Conservation (phyloP, 1,140 invertebrate genomes). For the Cylas formicarius region DNA sequence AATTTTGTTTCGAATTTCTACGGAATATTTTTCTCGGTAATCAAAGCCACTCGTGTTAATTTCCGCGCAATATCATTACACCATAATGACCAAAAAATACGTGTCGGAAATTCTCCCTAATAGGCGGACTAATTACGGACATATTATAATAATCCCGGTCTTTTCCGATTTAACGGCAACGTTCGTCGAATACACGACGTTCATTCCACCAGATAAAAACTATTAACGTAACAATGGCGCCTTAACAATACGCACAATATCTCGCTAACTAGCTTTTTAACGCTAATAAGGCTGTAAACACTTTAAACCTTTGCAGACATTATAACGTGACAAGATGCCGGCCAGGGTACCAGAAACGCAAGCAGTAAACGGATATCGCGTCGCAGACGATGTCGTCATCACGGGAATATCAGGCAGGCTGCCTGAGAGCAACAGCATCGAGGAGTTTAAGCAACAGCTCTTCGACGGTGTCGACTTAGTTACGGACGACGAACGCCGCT, state of each 20-base stretch:
- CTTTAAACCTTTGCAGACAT: constrained; percentile 13
- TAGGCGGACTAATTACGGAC: too few species aligned
- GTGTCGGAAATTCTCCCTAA: too few species aligned
- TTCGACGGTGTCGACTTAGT: constrained; percentile 82
- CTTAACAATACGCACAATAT: constrained; percentile 3
- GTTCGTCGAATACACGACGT: constrained; percentile 1
- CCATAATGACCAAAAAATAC: too few species aligned
- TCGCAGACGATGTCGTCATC: constrained; percentile 73
- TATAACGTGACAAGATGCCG: constrained; percentile 47
- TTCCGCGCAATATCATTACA: too few species aligned
- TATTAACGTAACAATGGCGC: not conserved
- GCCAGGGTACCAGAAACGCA: constrained; percentile 49
- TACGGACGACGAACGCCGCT: constrained; percentile 77
- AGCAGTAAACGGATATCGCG: constrained; percentile 35
- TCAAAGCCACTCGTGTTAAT: too few species aligned
- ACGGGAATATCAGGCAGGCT: constrained; percentile 84
- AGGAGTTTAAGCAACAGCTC: constrained; percentile 82
- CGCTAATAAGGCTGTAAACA: not conserved
- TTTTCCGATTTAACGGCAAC: constrained; percentile 2
- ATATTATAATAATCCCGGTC: not conserved
- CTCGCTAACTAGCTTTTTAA: not conserved
- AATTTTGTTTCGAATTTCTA: too few species aligned
- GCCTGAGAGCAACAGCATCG: constrained; percentile 78
- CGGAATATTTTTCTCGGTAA: too few species aligned
- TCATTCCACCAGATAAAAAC: not conserved